Evolutionary conservation across 2,797 vertebrate genomes (phyloP), one percentile per base, ranked within the genome.

Genomic region (Enteromius radiatus): DNA sequence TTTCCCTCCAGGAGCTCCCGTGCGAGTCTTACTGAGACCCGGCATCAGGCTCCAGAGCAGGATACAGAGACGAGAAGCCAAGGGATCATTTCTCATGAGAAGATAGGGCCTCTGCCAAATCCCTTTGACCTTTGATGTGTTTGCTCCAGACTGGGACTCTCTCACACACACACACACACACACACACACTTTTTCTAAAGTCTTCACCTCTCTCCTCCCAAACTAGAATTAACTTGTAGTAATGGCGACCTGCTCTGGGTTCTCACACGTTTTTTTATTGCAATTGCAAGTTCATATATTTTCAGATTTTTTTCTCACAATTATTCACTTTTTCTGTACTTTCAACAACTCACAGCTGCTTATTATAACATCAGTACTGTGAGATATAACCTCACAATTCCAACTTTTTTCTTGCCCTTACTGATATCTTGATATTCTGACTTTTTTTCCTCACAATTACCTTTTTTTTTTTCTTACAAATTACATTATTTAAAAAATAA

Each of bases 11-110:
- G 63, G 15, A 52, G 31, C 28, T 71, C 67, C 21, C 14, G 59
- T 74, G 49, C 43, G 61, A 84, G 28, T 74, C 41, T 69, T 59
- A 23, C 36, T 4, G 36, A 76, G 38, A 80, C 41, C 49, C 31
- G 33, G 17, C 43, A 43, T 69, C 56, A 67, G 47, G 5, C 28
- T 14, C 17, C 33, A 63, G 9, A 81, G 69, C 33, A 14, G 52
- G 81, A 56, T 31, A 47, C 0, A 0, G 19, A 76, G 26, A 5
- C 63, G n/a, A 76, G 69, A 14, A 67, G 33, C 7, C 17, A 14
- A 52, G 14, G 43, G 38, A 28, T 75, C 63, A 23, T 75, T 86
- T 79, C 76, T 82, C 78, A 84, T 19, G n/a, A 80, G 80, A 81
- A 52, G 74, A 63, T 63, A 41, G 33, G 52, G 64, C 36, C 38